Percentiles rank a stretch among this genome's conserved stretches.
Conservation (phyloP, 2,888 invertebrate species). For the Acronicta leporina region DNA sequence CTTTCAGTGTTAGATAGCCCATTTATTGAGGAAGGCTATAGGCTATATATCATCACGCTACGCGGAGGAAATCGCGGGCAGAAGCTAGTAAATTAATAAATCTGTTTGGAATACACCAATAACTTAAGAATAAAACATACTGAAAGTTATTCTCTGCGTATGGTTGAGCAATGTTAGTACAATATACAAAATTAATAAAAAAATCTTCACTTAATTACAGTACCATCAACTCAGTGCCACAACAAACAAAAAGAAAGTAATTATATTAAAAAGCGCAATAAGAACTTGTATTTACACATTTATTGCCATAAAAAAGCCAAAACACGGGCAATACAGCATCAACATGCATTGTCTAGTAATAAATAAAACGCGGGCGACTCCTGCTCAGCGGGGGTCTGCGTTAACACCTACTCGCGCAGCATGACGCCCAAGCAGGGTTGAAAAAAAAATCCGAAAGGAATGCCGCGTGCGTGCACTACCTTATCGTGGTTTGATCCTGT, state of each 20-base stretch:
- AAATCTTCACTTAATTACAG: conserved; percentile 3
- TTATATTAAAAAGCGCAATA: conserved; percentile 41
- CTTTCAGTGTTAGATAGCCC: no score
- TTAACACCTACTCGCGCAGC: conserved; percentile 77
- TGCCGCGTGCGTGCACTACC: conserved; percentile 14
- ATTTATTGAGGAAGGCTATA: no score
- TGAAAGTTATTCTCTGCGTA: no score
- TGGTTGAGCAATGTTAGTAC: no score
- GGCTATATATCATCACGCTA: no score
- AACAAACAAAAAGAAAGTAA: conserved; percentile 29
- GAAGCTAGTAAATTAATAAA: no score
- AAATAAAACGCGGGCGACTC: conserved; percentile 48
- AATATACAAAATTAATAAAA: not conserved
- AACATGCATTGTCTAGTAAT: conserved; percentile 41
- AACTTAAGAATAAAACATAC: no score
- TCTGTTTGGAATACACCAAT: no score
- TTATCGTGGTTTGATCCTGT: conserved; percentile 19
- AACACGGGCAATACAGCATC: conserved; percentile 33
- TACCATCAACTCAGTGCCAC: not conserved
- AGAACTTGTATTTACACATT: conserved; percentile 40
- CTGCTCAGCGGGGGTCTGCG: conserved; percentile 68
- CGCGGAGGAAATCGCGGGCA: no score
- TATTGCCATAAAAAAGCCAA: conserved; percentile 27
- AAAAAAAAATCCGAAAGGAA: conserved; percentile 28
- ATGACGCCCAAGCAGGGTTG: conserved; percentile 47